Percentiles rank a stretch among this genome's conserved stretches.
phyloP scores from a whole-genome alignment of 2,113 vertebrate species.

The Elephantulus edwardii region DNA sequence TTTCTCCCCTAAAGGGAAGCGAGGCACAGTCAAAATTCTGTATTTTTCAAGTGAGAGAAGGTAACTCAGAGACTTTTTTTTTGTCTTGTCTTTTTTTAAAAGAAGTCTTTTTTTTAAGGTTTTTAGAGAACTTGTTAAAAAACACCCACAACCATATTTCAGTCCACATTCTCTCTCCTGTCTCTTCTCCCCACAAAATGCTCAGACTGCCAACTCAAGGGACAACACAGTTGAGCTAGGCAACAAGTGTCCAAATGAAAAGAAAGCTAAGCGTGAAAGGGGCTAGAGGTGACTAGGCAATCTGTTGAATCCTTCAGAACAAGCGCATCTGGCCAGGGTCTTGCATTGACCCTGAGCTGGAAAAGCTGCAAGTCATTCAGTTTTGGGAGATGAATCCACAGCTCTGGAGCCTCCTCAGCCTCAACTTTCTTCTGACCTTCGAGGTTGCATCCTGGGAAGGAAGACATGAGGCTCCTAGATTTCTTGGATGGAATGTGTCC shows the following conservation, averaged over 20 bases:
- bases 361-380: neutral
- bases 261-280: neutral
- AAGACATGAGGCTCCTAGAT: neutral
- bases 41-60: conserved; percentile 69
- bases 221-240: conserved; percentile 27
- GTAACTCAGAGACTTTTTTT: conserved; percentile 38
- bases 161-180: neutral
- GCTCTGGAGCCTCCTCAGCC: neutral
- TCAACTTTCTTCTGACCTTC: neutral
- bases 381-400: neutral
- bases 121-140: conserved; percentile 61
- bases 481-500: no score
- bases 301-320: conserved; percentile 1
- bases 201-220: conserved; percentile 55
- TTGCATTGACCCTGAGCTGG: neutral
- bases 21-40: conserved; percentile 3
- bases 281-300: neutral
- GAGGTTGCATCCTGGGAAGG: neutral
- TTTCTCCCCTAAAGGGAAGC: conserved; percentile 30
- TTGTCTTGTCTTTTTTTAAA: no score
- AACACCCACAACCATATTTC: conserved; percentile 50
- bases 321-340: neutral
- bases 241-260: conserved; percentile 55
- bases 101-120: conserved; percentile 42
- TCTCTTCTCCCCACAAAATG: conserved; percentile 34